Percentiles rank a stretch among this genome's conserved stretches.
These are phyloP conservation scores for Aselliscus stoliczkanus DNA, from an alignment of 2,797 vertebrate species.

Conservation along the genomic window DNA sequence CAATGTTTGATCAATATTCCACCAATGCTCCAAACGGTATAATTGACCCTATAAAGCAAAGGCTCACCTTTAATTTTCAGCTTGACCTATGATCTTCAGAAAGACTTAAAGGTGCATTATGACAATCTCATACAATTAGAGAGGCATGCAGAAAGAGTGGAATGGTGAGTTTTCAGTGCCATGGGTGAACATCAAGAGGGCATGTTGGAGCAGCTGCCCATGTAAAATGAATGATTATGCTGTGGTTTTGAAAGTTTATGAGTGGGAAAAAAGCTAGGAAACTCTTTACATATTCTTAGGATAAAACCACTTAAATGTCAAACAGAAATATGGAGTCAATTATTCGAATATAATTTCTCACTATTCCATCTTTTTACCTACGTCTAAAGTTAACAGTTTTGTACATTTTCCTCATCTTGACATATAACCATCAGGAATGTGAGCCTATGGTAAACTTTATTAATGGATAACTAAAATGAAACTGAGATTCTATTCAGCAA, in stretches of 20 bases:
- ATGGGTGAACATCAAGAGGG: conserved; percentile 34
- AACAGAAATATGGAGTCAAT: conserved; percentile 48
- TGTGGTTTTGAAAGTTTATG: conserved; percentile 58
- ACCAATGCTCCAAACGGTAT: conserved; percentile 28
- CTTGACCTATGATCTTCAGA: conserved; percentile 63
- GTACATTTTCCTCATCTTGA: not conserved
- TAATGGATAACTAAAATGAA: not conserved
- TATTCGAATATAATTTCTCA: conserved; percentile 19
- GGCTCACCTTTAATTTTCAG: conserved; percentile 56
- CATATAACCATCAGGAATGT: not conserved
- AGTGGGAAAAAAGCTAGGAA: conserved; percentile 52
- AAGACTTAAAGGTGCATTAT: conserved; percentile 52
- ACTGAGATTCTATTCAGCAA: not conserved
- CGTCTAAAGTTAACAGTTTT: not conserved
- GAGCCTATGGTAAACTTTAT: not conserved
- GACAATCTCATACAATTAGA: conserved; percentile 54
- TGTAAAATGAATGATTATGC: conserved; percentile 53
- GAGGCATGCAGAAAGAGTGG: not conserved
- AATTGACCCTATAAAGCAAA: conserved; percentile 51
- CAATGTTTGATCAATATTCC: conserved; percentile 57
- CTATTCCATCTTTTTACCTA: not conserved
- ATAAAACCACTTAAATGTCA: conserved; percentile 51
- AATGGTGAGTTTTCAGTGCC: conserved; percentile 55
- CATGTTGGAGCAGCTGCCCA: conserved; percentile 57
- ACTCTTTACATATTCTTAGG: conserved; percentile 54